Evolutionary conservation across 2,888 invertebrate species (phyloP).

Genomic region (Agrilus biguttatus): DNA sequence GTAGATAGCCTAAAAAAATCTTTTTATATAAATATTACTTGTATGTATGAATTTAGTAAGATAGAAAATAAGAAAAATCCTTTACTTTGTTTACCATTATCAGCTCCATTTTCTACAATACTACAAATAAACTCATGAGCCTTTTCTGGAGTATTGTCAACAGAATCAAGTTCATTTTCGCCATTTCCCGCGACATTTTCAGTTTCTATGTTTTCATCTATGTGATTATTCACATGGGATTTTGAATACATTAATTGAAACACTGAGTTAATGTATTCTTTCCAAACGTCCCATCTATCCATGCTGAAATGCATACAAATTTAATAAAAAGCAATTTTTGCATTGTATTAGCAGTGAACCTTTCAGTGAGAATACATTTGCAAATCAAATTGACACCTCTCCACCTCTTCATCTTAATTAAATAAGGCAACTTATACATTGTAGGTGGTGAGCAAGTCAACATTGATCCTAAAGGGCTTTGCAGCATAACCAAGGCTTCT

Average conservation of each 20-base stretch:
- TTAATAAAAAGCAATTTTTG: not conserved
- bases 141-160: constrained; percentile 29
- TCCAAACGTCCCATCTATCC: constrained; percentile 60
- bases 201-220: constrained; percentile 1
- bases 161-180: constrained; percentile 17
- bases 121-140: constrained; percentile 31
- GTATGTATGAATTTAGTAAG: constrained; percentile 1
- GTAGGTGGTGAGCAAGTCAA: constrained; percentile 53
- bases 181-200: not conserved
- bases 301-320: constrained; percentile 29
- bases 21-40: constrained; percentile 2
- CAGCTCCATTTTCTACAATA: constrained; percentile 26
- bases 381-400: constrained; percentile 56
- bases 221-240: constrained; percentile 17
- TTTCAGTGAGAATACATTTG: constrained; percentile 57
- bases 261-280: constrained; percentile 57
- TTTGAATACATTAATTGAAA: constrained; percentile 41
- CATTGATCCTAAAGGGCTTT: constrained; percentile 56
- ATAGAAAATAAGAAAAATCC: not conserved
- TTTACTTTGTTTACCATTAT: constrained; percentile 18
- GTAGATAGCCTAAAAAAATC: constrained; percentile 29
- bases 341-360: constrained; percentile 31
- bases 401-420: constrained; percentile 62
- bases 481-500: constrained; percentile 68
- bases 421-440: constrained; percentile 57